Conservation (phyloP, 2,113 vertebrate species). For the Pipra filicauda region DNA sequence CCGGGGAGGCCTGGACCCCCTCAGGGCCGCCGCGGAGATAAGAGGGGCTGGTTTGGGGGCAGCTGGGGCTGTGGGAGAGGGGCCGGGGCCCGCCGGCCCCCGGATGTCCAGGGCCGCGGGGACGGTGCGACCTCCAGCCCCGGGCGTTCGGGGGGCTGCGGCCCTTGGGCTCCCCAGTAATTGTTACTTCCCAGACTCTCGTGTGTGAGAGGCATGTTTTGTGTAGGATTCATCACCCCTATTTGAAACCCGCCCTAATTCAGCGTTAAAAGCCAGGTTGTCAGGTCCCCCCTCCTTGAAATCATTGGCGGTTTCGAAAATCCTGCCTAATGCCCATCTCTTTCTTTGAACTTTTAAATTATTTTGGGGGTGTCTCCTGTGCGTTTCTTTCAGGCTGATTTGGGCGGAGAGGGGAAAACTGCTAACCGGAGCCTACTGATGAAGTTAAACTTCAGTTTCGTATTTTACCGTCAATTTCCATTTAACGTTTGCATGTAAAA, state of each 20-base stretch:
- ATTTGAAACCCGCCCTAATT: background rate
- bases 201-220: background rate
- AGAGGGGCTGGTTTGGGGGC: background rate
- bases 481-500: background rate
- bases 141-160: background rate
- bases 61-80: background rate
- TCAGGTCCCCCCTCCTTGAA: rapidly evolving
- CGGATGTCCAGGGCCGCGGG: background rate
- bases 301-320: background rate
- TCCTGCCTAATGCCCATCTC: no score
- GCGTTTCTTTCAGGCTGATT: background rate
- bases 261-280: background rate
- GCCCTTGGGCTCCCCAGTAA: background rate
- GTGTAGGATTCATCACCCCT: background rate
- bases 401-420: rapidly evolving
- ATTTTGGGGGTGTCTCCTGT: background rate
- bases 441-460: background rate
- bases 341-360: background rate
- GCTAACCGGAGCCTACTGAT: background rate
- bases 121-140: background rate
- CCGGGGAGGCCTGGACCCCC: background rate
- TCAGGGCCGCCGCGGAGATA: background rate
- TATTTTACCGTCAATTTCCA: background rate
- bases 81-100: no score
- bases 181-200: background rate